Base-by-base conservation (phyloP, 1,140 invertebrate species). In the Macrosteles quadrilineatus region DNA sequence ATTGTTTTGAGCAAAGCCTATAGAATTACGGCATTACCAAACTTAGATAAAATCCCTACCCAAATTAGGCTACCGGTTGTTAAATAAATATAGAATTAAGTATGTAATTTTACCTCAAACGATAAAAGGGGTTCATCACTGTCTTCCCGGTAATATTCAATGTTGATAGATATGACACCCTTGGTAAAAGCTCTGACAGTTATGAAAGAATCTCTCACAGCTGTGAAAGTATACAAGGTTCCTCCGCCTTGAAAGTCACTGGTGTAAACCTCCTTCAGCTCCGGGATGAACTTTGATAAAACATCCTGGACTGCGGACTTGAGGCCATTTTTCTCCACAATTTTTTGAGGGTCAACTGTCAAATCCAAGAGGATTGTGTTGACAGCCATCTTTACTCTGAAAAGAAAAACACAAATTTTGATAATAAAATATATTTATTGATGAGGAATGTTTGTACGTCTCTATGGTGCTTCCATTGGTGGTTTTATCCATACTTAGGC, bases 21-120 rank as follows among this genome's bases (percentile, higher is more conserved):
- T n/a, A n/a, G n/a, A n/a, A n/a, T n/a, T n/a, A n/a, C n/a, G n/a
- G n/a, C n/a, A n/a, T n/a, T n/a, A n/a, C n/a, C n/a, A n/a, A n/a
- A n/a, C n/a, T n/a, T n/a, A n/a, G n/a, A n/a, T n/a, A n/a, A n/a
- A n/a, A n/a, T n/a, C n/a, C n/a, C n/a, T n/a, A n/a, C n/a, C n/a
- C n/a, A n/a, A n/a, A n/a, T n/a, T n/a, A n/a, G n/a, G n/a, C n/a
- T n/a, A n/a, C n/a, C n/a, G n/a, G n/a, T n/a, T n/a, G n/a, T n/a
- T n/a, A n/a, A n/a, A n/a, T n/a, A n/a, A n/a, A n/a, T n/a, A n/a
- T n/a, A n/a, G n/a, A n/a, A n/a, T n/a, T n/a, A n/a, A n/a, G n/a
- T n/a, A n/a, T n/a, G n/a, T n/a, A n/a, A n/a, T n/a, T n/a, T n/a
- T 87, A 94, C 91, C 87, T 93, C 90, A 79, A 88, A 89, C 72